Conservation (phyloP, 2,113 vertebrate genomes). For the Indicator maculatus region DNA sequence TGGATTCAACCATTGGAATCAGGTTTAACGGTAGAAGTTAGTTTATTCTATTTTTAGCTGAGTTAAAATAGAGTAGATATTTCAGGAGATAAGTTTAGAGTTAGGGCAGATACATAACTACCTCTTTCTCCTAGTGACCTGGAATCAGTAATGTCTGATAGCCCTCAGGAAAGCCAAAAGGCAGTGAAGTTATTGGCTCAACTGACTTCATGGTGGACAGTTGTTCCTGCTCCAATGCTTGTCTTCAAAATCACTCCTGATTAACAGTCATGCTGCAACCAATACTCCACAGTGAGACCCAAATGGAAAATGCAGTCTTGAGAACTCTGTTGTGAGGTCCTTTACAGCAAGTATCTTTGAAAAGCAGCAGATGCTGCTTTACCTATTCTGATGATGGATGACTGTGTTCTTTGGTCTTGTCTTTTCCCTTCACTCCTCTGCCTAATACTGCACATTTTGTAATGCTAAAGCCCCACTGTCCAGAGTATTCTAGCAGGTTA, state of each 20-base stretch:
- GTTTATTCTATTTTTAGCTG: not conserved
- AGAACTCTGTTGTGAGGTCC: not conserved
- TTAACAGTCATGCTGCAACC: not conserved
- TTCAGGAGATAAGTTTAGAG: not conserved
- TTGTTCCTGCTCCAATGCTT: not conserved
- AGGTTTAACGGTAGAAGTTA: not conserved
- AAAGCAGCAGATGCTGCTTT: not conserved
- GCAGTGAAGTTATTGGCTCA: not conserved
- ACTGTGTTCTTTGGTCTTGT: not conserved
- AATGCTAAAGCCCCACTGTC: not conserved
- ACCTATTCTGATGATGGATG: not conserved
- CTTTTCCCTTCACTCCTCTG: not conserved
- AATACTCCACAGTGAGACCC: not conserved
- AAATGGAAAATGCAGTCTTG: not conserved
- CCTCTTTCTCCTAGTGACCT: not conserved
- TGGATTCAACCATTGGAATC: not conserved
- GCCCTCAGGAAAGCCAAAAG: not conserved
- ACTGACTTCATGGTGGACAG: not conserved
- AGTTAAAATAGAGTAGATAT: not conserved
- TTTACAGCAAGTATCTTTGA: not conserved
- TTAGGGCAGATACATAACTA: not conserved
- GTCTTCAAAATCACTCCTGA: not conserved
- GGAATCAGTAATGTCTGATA: not conserved
- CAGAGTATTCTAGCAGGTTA: not conserved
- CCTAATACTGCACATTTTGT: fast-evolving